Evolutionary conservation across 2,797 vertebrate genomes (phyloP), one percentile per base, ranked within the genome.

Genomic region (Catostomus latipinnis): DNA sequence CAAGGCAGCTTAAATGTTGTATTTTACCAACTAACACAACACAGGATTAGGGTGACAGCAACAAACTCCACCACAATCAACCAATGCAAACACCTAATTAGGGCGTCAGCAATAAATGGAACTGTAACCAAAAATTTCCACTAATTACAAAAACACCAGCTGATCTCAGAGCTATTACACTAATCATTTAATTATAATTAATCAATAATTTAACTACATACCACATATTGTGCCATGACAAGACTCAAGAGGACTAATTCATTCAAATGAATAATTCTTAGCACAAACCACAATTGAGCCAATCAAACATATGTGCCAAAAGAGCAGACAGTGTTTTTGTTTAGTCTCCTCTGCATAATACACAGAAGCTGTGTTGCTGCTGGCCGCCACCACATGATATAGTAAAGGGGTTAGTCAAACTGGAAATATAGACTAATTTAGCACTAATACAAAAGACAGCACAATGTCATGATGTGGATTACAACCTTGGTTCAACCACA

Each of bases 1-100:
- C 22, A 54, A 57, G 14, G 14, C 83, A 75, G 79, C 22, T 14
- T 52, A 62, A 34, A 43, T 74, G 49, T n/a, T 8, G 12, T 62
- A 43, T 63, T 74, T 63, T 74, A 52, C 77, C n/a, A 18, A 48
- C 8, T 16, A 58, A 62, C 57, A 4, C 22, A 50, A 67, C 63
- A 72, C 9, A 56, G 53, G 72, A 76, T 11, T 71, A 88, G 63
- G 88, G 78, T 16, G 58, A 74, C 71, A 62, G 18, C 2, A 7
- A n/a, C 16, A 43, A 22, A 81, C 72, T 85, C 65, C 82, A 78
- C 79, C 62, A 82, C 67, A 83, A 56, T 43, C 78, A 71, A 13
- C n/a, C 60, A 18, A 78, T 60, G 1, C 49, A 34, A 72, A 53
- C 76, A 45, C 22, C 61, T 46, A 60, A 74, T 74, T 74, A 74